Conservation (phyloP, 2,797 vertebrate species). For the Myotis myotis region DNA sequence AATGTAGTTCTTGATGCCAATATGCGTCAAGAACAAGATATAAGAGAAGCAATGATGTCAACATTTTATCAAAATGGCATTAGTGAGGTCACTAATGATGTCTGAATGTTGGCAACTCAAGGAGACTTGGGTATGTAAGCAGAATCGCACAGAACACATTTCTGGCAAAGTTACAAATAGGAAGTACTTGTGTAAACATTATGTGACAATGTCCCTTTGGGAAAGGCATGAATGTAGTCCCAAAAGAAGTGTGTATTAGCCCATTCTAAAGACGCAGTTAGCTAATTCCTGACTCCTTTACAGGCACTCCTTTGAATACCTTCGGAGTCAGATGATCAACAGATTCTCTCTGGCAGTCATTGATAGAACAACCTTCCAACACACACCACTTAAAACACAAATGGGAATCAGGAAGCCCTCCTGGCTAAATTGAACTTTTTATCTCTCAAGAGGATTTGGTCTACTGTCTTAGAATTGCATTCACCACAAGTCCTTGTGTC, state of each 20-base stretch:
- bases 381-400: neutral
- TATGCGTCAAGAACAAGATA: conserved; percentile 42
- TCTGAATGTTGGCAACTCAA: conserved; percentile 32
- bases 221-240: neutral
- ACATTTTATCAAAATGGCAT: conserved; percentile 49
- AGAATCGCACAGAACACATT: neutral
- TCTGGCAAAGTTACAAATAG: conserved; percentile 42
- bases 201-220: conserved; percentile 43
- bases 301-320: neutral
- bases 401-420: neutral
- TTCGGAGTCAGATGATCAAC: neutral
- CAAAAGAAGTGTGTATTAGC: neutral
- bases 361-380: neutral
- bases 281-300: neutral
- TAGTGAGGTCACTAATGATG: conserved; percentile 57
- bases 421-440: neutral
- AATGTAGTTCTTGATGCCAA: neutral
- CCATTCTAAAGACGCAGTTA: neutral
- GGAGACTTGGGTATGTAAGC: neutral
- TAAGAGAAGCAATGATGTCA: conserved; percentile 44
- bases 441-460: neutral
- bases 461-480: neutral
- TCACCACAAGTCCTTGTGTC: neutral
- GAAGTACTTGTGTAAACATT: conserved; percentile 61
- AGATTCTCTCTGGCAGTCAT: neutral